These are phyloP conservation scores for Intellagama lesueurii DNA, from an alignment of 2,797 vertebrate species.

Conservation along the genomic window DNA sequence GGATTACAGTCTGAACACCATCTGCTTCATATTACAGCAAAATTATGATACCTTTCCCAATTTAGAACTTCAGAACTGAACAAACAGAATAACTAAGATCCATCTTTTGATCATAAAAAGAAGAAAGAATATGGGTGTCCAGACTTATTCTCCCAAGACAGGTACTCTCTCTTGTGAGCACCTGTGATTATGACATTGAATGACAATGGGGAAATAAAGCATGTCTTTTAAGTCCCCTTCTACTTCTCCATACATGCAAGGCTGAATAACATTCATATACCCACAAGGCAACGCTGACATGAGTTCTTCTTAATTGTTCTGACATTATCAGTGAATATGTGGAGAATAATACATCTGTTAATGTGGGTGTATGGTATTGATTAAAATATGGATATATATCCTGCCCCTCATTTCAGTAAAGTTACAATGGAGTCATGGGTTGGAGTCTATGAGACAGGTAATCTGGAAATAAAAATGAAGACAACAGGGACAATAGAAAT, in stretches of 20 bases:
- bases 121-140: slow-evolving; percentile 36
- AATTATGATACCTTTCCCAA: slow-evolving; percentile 61
- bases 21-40: slow-evolving; percentile 57
- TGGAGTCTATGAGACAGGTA: background rate
- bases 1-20: slow-evolving; percentile 61
- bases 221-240: background rate
- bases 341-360: background rate
- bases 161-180: slow-evolving; percentile 35
- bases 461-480: background rate
- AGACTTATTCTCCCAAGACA: slow-evolving; percentile 26
- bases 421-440: background rate
- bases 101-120: slow-evolving; percentile 55
- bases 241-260: background rate
- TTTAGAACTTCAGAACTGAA: slow-evolving; percentile 58
- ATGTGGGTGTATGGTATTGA: background rate
- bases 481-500: background rate
- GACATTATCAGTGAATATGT: background rate
- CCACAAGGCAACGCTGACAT: background rate
- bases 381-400: background rate
- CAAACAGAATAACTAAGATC: slow-evolving; percentile 46
- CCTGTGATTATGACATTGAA: slow-evolving; percentile 41
- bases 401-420: background rate
- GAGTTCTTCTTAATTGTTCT: background rate
- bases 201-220: slow-evolving; percentile 23
- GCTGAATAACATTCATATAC: background rate